phyloP scores from a whole-genome alignment of 2,113 vertebrate species.

The Pelvicachromis taeniatus region DNA sequence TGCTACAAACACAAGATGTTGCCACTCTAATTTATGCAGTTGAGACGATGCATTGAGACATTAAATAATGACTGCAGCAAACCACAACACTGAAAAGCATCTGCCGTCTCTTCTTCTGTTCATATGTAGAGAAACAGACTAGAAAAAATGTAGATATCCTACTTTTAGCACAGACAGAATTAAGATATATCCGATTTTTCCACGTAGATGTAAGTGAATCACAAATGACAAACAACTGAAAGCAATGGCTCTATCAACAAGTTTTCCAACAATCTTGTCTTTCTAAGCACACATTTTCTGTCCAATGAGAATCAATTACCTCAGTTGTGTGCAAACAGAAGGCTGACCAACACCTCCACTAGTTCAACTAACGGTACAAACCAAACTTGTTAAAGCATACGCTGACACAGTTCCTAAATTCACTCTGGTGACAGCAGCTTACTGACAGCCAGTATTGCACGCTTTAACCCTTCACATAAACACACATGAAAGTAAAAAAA shows the following conservation, averaged over 20 bases:
- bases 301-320: neutral
- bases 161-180: neutral
- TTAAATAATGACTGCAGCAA: neutral
- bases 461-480: neutral
- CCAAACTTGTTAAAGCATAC: neutral
- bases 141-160: neutral
- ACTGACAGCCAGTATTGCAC: neutral
- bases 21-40: neutral
- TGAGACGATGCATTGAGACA: neutral
- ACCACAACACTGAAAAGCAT: neutral
- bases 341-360: neutral
- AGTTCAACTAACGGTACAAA: neutral
- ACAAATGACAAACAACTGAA: neutral
- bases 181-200: fast-evolving
- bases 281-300: neutral
- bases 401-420: neutral
- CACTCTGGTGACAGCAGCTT: neutral
- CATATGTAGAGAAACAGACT: neutral
- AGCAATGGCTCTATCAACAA: neutral
- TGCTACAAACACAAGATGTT: neutral
- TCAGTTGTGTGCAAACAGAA: neutral
- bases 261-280: fast-evolving
- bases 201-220: neutral
- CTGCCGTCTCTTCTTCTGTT: neutral
- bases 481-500: fast-evolving